Base-by-base conservation (phyloP, 2,888 invertebrate species). In the Lithophane socia region DNA sequence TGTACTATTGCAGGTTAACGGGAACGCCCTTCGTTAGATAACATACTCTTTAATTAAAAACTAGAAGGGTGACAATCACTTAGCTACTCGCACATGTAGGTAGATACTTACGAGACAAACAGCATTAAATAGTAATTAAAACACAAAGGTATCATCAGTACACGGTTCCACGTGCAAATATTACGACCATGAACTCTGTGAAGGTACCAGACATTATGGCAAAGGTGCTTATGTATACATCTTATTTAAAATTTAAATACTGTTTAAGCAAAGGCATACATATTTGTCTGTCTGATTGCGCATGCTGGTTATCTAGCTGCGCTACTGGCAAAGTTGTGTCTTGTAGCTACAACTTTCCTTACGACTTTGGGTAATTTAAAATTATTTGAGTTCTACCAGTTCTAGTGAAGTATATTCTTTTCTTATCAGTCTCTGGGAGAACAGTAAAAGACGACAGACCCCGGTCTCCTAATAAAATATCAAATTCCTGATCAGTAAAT, bases 161-260 rank as follows among this genome's bases (percentile, higher is more conserved):
- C 13, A 18, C 16, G 12, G 2, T 49, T 73, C 72, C 76, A 79
- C 81, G 85, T 76, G 83, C 67, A 64, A 66, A 21, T 67, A 61
- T n/a, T 18, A 13, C 37, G 65, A 44, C 73, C 85, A 8, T 84
- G 72, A 73, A 84, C 76, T 61, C 44, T 29, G 7, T 37, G 24
- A 0, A 37, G 37, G 37, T 66, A 60, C 44, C 18, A 47, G 21
- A 24, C 24, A 44, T 63, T 54, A 61, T 58, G 44, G 60, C 70
- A 24, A 75, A 63, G 16, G 21, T 13, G 52, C 63, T 0, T 54
- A 54, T 21, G 4, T 37, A 29, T 29, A 52, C 4, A 24, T 42
- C 21, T 49, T 63, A 47, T 73, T 82, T 69, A 24, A 69, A 52
- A 72, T 79, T 72, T 37, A 72, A 72, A 78, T 79, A 47, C 42